These are phyloP conservation scores for Saturnia pavonia DNA, from an alignment of 2,888 invertebrate genomes.

Conservation along the genomic window DNA sequence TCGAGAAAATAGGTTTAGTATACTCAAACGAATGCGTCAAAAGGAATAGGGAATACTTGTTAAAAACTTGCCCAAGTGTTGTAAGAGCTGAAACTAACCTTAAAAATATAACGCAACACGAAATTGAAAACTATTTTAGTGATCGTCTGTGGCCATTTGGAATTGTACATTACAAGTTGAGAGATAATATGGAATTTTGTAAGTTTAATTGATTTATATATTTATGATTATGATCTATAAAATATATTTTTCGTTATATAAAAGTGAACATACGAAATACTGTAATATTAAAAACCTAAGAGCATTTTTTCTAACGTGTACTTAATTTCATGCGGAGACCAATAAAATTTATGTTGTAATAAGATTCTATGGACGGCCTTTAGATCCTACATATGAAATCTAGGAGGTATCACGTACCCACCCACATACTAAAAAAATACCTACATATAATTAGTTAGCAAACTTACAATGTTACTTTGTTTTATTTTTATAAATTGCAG, in stretches of 20 bases:
- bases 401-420: too few relatives aligned
- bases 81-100: constrained; percentile 34
- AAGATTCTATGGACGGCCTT: not conserved
- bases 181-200: constrained; percentile 63
- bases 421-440: not conserved
- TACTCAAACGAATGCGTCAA: constrained; percentile 61
- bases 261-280: not conserved
- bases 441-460: not conserved
- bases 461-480: not conserved
- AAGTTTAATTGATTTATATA: constrained; percentile 37
- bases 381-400: too few relatives aligned
- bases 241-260: not conserved
- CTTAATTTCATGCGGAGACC: too few relatives aligned
- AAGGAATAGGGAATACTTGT: constrained; percentile 62
- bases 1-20: constrained; percentile 59
- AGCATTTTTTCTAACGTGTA: too few relatives aligned
- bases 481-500: constrained; percentile 37
- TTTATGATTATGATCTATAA: not conserved
- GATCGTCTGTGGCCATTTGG: constrained; percentile 64
- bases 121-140: constrained; percentile 58
- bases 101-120: constrained; percentile 32
- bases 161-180: constrained; percentile 57
- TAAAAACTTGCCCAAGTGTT: constrained; percentile 67
- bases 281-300: too few relatives aligned
- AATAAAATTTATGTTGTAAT: not conserved